Base-by-base conservation (phyloP, 2,797 vertebrate species). In the Anguilla obscura region DNA sequence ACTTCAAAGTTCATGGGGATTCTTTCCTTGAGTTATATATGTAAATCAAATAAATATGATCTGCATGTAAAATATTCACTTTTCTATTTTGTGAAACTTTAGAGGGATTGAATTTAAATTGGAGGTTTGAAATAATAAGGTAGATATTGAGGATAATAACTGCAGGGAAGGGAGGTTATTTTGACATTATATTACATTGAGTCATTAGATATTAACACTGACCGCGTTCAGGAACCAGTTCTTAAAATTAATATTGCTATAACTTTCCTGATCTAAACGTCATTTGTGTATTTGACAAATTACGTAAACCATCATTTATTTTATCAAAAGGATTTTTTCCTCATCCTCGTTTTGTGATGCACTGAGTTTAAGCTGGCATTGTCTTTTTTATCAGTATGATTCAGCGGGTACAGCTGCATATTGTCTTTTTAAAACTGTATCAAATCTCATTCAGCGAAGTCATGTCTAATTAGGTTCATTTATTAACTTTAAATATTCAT, bases 401-500 rank as follows among this genome's bases (percentile, higher is more conserved):
- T 27, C 45, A 50, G 27, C 1, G 9, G 2, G 54, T 71, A 79
- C 9, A 50, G 27, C 54, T 84, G 58, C 48, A 71, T 52, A 56
- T 71, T 69, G 60, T 71, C 45, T 71, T 50, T 84, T 87, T 71
- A 84, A 63, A 40, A 21, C 9, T 14, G 4, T 33, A 60, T 76
- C 45, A 52, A 84, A n/a, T 84, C 40, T 40, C 82, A 33, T 12
- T 33, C 50, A 84, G 30, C 83, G 60, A 48, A 40, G 74, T 60
- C 74, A 80, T 45, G 27, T 33, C 60, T 83, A 87, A 63, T 50
- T 60, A 83, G 24, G 16, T 30, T 56, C 79, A 84, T 66, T 84
- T 83, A 83, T 83, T 48, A 66, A 40, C 56, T 83, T 80, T 56
- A 86, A 60, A 48, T 33, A 63, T 69, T 66, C 60, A 58, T 48